Evolutionary conservation across 2,888 invertebrate species (phyloP).

Genomic region (Artemia sinica): DNA sequence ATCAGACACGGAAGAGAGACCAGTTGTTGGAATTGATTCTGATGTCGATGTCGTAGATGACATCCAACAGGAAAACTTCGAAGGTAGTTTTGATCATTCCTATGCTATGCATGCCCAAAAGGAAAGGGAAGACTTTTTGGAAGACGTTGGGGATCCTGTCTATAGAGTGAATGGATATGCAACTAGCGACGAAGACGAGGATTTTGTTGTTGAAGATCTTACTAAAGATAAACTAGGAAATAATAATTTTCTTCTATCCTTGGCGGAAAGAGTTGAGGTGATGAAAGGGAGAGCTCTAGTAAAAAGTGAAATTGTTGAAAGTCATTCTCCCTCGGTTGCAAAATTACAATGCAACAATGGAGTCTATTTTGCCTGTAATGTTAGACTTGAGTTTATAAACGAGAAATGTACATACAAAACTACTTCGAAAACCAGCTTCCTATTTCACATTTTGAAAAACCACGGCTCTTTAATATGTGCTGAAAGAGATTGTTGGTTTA

Average conservation of each 20-base stretch:
- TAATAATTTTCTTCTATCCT: slow-evolving; percentile 15
- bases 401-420: neutral
- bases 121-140: neutral
- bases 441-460: slow-evolving; percentile 7
- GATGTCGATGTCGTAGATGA: neutral
- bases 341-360: neutral
- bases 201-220: slow-evolving; percentile 12
- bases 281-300: neutral
- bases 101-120: neutral
- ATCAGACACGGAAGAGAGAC: neutral
- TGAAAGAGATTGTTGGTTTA: neutral
- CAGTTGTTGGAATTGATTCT: neutral
- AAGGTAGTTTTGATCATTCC: neutral
- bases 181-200: slow-evolving; percentile 7
- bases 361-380: neutral
- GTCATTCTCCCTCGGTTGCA: neutral
- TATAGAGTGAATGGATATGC: neutral
- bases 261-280: slow-evolving; percentile 18
- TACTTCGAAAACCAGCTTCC: neutral
- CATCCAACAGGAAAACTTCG: neutral
- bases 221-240: slow-evolving; percentile 12
- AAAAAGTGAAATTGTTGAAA: neutral
- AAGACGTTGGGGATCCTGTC: neutral
- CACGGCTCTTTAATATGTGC: slow-evolving; percentile 11
- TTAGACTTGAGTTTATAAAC: neutral